Evolutionary conservation across 1,140 invertebrate species (phyloP).

Genomic region (Neoseiulus cucumeris): DNA sequence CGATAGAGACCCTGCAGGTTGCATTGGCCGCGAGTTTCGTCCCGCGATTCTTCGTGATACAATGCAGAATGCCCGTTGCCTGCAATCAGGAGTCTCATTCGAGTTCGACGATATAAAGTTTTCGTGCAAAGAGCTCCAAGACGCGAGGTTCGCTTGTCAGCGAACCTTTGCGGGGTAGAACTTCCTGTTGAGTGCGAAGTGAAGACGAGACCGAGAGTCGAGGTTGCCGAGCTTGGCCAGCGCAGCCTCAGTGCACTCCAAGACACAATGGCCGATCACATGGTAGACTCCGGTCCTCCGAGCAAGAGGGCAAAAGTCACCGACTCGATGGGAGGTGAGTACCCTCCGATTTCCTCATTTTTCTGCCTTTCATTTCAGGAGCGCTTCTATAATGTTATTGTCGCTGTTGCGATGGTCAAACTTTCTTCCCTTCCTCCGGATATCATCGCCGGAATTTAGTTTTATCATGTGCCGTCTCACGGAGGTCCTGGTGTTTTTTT

Average conservation of each 20-base stretch:
- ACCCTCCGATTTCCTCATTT: no score
- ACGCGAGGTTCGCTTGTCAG: not conserved
- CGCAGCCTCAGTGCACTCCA: constrained; percentile 2
- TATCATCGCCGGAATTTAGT: no score
- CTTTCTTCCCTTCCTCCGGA: no score
- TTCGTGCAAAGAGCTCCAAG: not conserved
- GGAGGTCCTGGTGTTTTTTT: not conserved
- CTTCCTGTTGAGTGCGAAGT: not conserved
- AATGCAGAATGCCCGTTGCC: not conserved
- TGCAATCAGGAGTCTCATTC: not conserved
- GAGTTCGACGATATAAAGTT: not conserved
- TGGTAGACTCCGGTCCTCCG: constrained; percentile 3
- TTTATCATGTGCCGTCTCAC: no score
- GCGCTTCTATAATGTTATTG: no score
- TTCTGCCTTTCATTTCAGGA: no score
- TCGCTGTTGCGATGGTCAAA: no score
- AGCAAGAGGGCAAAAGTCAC: not conserved
- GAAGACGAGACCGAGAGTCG: not conserved
- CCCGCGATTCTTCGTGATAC: not conserved
- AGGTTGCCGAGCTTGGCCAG: constrained; percentile 6
- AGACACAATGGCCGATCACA: constrained; percentile 1
- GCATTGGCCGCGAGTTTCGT: not conserved
- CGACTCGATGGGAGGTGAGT: constrained; percentile 8
- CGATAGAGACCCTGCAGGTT: no score
- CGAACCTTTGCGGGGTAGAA: not conserved